These are phyloP conservation scores for Trematomus loennbergii DNA, from an alignment of 2,113 vertebrate genomes.

Conservation along the genomic window DNA sequence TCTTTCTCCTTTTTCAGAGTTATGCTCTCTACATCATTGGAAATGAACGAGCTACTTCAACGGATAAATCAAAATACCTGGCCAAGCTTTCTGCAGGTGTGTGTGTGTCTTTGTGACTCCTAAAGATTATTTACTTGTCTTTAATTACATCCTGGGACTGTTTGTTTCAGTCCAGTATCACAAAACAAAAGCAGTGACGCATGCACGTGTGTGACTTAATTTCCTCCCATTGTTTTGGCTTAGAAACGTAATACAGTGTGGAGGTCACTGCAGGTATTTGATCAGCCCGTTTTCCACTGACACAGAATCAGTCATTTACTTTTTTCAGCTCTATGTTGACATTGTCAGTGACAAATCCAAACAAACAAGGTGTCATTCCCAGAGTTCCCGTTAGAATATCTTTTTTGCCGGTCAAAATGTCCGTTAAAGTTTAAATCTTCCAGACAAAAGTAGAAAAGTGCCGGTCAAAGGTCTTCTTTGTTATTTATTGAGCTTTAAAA, in stretches of 20 bases:
- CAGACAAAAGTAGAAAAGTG: too few relatives aligned
- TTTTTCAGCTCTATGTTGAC: too few relatives aligned
- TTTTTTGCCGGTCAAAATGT: too few relatives aligned
- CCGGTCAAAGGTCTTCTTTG: too few relatives aligned
- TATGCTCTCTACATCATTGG: slow-evolving; percentile 93
- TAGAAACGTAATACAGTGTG: background rate
- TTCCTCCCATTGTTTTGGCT: slow-evolving; percentile 22
- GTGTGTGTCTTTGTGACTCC: slow-evolving; percentile 14
- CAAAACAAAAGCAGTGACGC: slow-evolving; percentile 33
- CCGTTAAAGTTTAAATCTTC: too few relatives aligned
- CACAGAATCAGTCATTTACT: slow-evolving; percentile 6
- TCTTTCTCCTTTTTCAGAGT: slow-evolving; percentile 82
- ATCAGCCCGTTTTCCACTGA: slow-evolving; percentile 15
- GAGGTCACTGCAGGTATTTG: slow-evolving; percentile 26
- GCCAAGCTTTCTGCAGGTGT: slow-evolving; percentile 89
- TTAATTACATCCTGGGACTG: background rate
- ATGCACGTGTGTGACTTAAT: slow-evolving; percentile 38
- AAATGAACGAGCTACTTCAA: slow-evolving; percentile 86
- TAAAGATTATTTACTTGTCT: too few relatives aligned
- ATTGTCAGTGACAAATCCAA: too few relatives aligned
- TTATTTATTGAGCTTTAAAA: too few relatives aligned
- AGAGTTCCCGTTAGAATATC: too few relatives aligned
- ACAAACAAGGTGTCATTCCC: too few relatives aligned
- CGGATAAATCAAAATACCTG: slow-evolving; percentile 89
- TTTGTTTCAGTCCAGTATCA: slow-evolving; percentile 20